Percentiles rank a stretch among this genome's conserved stretches.
phyloP scores from a whole-genome alignment of 1,140 invertebrate species.

The Medauroidea extradentata region DNA sequence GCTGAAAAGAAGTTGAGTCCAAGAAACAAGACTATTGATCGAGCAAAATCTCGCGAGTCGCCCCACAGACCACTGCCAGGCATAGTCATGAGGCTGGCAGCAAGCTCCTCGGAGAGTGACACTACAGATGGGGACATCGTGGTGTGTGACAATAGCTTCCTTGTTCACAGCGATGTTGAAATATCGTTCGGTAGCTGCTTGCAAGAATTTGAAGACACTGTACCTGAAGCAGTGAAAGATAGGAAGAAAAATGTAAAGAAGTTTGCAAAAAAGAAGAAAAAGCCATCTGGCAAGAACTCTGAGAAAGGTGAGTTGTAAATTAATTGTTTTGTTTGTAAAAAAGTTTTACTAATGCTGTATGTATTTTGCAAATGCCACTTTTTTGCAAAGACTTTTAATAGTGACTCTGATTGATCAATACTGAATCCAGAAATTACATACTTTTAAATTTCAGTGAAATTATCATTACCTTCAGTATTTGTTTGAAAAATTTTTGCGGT shows the following conservation, averaged over 20 bases:
- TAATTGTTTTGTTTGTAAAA: background rate
- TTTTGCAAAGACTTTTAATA: background rate
- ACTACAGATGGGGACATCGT: background rate
- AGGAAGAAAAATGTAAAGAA: conserved; percentile 12
- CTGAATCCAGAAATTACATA: too few species aligned
- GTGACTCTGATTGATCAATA: background rate
- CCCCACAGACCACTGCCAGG: conserved; percentile 47
- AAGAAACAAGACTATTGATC: conserved; percentile 39
- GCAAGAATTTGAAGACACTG: conserved; percentile 47
- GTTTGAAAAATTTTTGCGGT: too few species aligned
- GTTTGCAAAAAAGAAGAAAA: conserved; percentile 37
- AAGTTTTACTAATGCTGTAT: background rate
- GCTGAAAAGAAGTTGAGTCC: conserved; percentile 17
- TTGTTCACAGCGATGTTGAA: conserved; percentile 32
- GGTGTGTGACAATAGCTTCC: background rate
- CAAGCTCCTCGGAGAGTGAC: conserved; percentile 37
- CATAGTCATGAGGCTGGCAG: conserved; percentile 25
- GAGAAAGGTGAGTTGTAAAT: background rate
- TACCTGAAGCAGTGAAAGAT: conserved; percentile 41
- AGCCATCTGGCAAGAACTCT: conserved; percentile 35
- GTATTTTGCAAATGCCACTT: background rate
- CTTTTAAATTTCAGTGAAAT: too few species aligned
- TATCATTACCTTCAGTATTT: too few species aligned
- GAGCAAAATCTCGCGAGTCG: conserved; percentile 50
- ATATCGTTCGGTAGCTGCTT: conserved; percentile 46